phyloP scores from a whole-genome alignment of 1,140 invertebrate genomes.

The Berghia stephanieae region DNA sequence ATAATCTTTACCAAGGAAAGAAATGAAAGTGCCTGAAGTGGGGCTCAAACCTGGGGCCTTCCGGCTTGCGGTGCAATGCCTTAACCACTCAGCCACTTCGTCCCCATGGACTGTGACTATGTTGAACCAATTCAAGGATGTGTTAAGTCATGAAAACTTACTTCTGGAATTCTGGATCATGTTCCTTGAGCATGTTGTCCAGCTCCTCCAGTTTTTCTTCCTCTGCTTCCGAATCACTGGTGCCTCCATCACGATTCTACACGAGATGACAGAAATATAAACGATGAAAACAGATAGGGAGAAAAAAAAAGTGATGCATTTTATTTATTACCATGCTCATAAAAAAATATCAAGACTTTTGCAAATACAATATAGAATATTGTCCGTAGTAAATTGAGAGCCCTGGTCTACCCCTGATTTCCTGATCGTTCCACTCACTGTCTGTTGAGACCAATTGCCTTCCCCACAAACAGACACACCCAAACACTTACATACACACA shows the following conservation, averaged over 20 bases:
- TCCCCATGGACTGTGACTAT: no score
- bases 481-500: neutral
- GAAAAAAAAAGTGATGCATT: neutral
- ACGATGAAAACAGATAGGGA: neutral
- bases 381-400: no score
- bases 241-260: constrained; percentile 74
- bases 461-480: neutral
- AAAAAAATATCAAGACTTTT: neutral
- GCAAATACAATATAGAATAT: no score
- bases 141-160: constrained; percentile 45
- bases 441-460: no score
- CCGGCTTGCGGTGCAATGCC: no score
- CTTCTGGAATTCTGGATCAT: constrained; percentile 80
- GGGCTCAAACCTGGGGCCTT: no score
- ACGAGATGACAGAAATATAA: constrained; percentile 30
- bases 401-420: no score
- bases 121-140: no score
- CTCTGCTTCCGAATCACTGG: constrained; percentile 91
- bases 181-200: constrained; percentile 83
- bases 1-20: no score
- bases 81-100: no score
- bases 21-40: no score
- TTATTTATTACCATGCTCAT: neutral
- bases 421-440: no score
- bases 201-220: constrained; percentile 77